These are phyloP conservation scores for Centropristis striata DNA, from an alignment of 2,113 vertebrate genomes.

Conservation along the genomic window DNA sequence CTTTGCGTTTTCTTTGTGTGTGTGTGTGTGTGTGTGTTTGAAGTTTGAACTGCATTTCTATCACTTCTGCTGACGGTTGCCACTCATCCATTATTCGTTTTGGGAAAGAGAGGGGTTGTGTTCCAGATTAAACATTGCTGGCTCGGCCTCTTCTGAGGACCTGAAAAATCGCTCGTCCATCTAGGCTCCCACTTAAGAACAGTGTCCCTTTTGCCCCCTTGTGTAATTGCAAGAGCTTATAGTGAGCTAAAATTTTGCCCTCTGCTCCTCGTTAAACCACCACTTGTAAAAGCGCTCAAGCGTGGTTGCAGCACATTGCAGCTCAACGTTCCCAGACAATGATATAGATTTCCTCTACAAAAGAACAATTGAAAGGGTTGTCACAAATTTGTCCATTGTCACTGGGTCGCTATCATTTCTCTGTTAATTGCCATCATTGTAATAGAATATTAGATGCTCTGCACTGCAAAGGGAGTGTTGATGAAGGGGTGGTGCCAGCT, in stretches of 20 bases:
- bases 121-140: conserved; percentile 57
- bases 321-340: conserved; percentile 77
- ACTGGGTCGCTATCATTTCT: conserved; percentile 77
- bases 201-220: conserved; percentile 71
- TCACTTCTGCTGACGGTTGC: conserved; percentile 53
- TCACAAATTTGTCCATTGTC: conserved; percentile 84
- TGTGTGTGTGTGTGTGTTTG: conserved; percentile 9
- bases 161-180: conserved; percentile 29
- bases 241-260: conserved; percentile 77
- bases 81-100: conserved; percentile 66
- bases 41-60: conserved; percentile 38
- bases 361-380: conserved; percentile 83
- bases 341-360: conserved; percentile 80
- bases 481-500: conserved; percentile 68
- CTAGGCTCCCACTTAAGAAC: conserved; percentile 62
- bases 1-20: conserved; percentile 19
- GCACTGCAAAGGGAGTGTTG: conserved; percentile 62
- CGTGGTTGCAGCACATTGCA: conserved; percentile 75
- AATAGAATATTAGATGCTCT: conserved; percentile 78
- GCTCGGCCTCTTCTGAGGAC: conserved; percentile 37
- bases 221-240: conserved; percentile 79
- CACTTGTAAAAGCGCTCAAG: conserved; percentile 80
- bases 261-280: conserved; percentile 78
- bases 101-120: conserved; percentile 43
- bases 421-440: conserved; percentile 81